A percentile compares a stretch with the other conserved stretches of the same genome.
Evolutionary conservation across 2,888 invertebrate species (phyloP).

Genomic region (Prosopocoilus inquinatus): DNA sequence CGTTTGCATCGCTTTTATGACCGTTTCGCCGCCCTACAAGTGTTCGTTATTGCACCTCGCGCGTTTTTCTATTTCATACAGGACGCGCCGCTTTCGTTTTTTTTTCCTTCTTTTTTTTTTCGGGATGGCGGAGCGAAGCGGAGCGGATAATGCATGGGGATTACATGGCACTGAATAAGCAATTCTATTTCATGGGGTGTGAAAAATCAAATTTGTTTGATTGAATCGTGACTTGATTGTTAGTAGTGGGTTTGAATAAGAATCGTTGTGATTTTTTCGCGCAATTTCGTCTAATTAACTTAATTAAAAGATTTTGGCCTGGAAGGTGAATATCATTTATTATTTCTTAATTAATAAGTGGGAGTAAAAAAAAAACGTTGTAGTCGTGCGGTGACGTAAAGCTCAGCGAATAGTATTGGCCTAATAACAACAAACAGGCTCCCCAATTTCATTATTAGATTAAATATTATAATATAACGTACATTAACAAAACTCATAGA

Average conservation of each 20-base stretch:
- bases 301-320: too few species aligned
- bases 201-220: slow-evolving; percentile 42
- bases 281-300: neutral
- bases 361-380: too few species aligned
- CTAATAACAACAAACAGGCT: too few species aligned
- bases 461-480: too few species aligned
- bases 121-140: slow-evolving; percentile 15
- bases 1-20: slow-evolving; percentile 40
- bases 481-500: too few species aligned
- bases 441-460: too few species aligned
- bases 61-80: slow-evolving; percentile 20
- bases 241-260: slow-evolving; percentile 1
- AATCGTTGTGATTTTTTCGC: neutral
- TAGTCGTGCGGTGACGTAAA: too few species aligned
- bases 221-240: slow-evolving; percentile 36
- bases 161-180: slow-evolving; percentile 42
- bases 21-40: slow-evolving; percentile 39
- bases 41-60: slow-evolving; percentile 36
- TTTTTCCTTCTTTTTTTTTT: neutral
- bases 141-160: slow-evolving; percentile 27
- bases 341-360: too few species aligned
- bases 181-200: slow-evolving; percentile 41
- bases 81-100: slow-evolving; percentile 5
- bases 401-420: too few species aligned
- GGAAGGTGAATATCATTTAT: too few species aligned